These are phyloP conservation scores for Gortyna flavago DNA, from an alignment of 2,888 invertebrate genomes.

Conservation along the genomic window DNA sequence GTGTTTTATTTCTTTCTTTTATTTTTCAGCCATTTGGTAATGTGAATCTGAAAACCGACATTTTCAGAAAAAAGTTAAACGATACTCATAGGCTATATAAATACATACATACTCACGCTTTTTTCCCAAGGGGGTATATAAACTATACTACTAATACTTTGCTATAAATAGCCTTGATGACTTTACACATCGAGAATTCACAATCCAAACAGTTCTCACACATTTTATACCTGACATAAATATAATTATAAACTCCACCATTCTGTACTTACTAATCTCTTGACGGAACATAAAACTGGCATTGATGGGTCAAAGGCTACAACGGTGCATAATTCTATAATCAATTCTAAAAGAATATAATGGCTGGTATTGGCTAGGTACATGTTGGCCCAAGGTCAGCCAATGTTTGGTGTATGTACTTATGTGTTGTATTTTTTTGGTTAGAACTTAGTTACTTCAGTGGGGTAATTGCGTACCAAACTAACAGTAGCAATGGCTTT, in stretches of 20 bases:
- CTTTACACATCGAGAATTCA: slow-evolving; percentile 7
- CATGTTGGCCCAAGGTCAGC: slow-evolving; percentile 24
- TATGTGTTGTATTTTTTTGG: background rate
- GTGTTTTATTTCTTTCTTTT: no score
- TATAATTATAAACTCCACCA: slow-evolving; percentile 46
- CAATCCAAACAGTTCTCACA: slow-evolving; percentile 49
- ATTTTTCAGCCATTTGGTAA: background rate
- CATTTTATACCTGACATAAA: slow-evolving; percentile 42
- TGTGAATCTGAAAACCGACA: background rate
- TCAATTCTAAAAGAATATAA: slow-evolving; percentile 53
- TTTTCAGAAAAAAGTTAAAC: background rate
- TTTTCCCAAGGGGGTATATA: background rate
- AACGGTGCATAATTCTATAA: slow-evolving; percentile 55
- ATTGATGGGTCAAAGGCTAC: slow-evolving; percentile 56
- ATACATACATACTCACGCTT: no score
- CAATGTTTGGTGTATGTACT: slow-evolving; percentile 14
- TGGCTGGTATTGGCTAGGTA: slow-evolving; percentile 22
- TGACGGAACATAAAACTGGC: slow-evolving; percentile 51
- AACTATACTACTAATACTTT: background rate
- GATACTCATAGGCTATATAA: no score
- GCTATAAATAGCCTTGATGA: background rate
- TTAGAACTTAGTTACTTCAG: background rate
- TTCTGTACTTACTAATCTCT: slow-evolving; percentile 50
- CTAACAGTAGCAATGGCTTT: no score
- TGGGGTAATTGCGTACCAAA: background rate